Evolutionary conservation across 2,113 vertebrate genomes (phyloP).

Genomic region (Sorex araneus): DNA sequence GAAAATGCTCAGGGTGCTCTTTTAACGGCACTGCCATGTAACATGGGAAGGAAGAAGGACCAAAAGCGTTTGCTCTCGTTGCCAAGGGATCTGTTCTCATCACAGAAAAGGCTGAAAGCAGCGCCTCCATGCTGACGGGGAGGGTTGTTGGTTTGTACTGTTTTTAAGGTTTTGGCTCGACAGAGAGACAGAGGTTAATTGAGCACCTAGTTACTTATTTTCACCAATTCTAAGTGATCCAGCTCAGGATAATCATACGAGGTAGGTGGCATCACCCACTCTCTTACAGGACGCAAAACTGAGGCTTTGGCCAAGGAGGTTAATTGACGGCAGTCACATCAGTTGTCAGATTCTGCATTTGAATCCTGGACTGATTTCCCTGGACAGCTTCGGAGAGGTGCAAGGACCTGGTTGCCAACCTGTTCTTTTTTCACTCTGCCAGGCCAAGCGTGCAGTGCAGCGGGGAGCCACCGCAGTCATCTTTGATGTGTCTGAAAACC

Average conservation of each 20-base stretch:
- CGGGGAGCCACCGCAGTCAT: slow-evolving; percentile 98
- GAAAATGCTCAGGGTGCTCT: not conserved
- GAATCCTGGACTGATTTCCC: not conserved
- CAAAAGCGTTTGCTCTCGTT: slow-evolving; percentile 40
- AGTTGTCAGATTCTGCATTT: slow-evolving; percentile 9
- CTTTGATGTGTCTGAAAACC: slow-evolving; percentile 99
- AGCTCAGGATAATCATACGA: not conserved
- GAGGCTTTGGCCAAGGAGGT: not conserved
- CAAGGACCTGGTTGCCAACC: slow-evolving; percentile 19
- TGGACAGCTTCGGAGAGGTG: not conserved
- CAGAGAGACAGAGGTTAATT: not conserved
- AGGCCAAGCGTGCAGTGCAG: slow-evolving; percentile 98
- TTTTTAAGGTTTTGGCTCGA: not conserved
- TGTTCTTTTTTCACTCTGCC: slow-evolving; percentile 85
- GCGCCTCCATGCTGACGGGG: not conserved
- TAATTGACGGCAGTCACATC: not conserved
- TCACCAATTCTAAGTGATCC: slow-evolving; percentile 1
- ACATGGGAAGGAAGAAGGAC: not conserved
- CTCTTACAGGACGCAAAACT: not conserved
- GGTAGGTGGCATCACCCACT: not conserved
- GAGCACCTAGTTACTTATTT: not conserved
- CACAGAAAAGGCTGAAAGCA: slow-evolving; percentile 55
- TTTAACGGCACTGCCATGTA: not conserved
- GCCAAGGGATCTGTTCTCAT: slow-evolving; percentile 2
- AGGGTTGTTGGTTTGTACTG: not conserved